phyloP scores from a whole-genome alignment of 2,888 invertebrate genomes.

The Metalampra italica region DNA sequence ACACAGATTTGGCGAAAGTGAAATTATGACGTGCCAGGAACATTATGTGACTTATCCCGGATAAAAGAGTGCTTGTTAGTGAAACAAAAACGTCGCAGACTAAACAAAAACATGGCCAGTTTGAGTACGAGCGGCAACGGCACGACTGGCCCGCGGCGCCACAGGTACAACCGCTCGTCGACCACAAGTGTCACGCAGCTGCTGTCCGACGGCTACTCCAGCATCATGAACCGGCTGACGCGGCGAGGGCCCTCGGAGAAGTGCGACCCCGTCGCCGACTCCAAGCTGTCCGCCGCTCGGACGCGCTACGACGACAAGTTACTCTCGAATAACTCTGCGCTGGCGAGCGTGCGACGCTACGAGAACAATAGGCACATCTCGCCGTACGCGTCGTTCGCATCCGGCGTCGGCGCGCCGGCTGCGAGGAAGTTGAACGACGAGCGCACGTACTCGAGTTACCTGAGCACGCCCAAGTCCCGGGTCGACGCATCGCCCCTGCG shows the following conservation, averaged over 20 bases:
- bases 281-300: slow-evolving; percentile 49
- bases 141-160: slow-evolving; percentile 77
- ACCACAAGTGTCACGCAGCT: slow-evolving; percentile 91
- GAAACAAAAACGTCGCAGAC: slow-evolving; percentile 19
- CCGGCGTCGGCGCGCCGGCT: slow-evolving; percentile 35
- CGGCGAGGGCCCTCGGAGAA: slow-evolving; percentile 88
- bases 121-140: slow-evolving; percentile 55
- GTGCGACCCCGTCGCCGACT: slow-evolving; percentile 64
- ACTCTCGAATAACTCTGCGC: slow-evolving; percentile 47
- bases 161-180: slow-evolving; percentile 87
- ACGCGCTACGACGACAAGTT: slow-evolving; percentile 66
- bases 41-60: slow-evolving; percentile 60
- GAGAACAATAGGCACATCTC: slow-evolving; percentile 65
- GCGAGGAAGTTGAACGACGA: slow-evolving; percentile 61
- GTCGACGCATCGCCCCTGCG: slow-evolving; percentile 64
- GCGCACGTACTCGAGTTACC: slow-evolving; percentile 61
- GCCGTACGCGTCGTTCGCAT: slow-evolving; percentile 56
- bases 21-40: slow-evolving; percentile 55
- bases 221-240: slow-evolving; percentile 88
- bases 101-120: slow-evolving; percentile 48
- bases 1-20: slow-evolving; percentile 21
- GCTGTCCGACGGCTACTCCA: slow-evolving; percentile 91
- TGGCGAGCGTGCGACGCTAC: slow-evolving; percentile 62
- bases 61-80: slow-evolving; percentile 42
- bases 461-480: slow-evolving; percentile 53